Base-by-base conservation (phyloP, 2,888 invertebrate species). In the Liopterus haemorrhoidalis region DNA sequence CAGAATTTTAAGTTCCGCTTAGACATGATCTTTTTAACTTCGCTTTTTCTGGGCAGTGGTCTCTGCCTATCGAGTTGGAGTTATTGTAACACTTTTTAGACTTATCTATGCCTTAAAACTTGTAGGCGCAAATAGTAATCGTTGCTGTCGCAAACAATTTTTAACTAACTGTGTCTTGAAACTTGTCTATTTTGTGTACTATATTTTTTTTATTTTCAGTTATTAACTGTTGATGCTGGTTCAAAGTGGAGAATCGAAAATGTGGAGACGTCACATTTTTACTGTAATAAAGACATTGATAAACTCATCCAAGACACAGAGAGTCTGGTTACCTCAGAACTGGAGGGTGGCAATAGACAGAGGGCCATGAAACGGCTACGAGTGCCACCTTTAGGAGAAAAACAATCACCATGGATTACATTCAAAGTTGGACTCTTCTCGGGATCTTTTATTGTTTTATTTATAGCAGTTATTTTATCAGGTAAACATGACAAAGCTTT, bases 351-450 rank as follows among this genome's bases (percentile, higher is more conserved):
- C 4, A 85, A 91, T 63, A 70, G 90, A 36, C 83, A 84, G 59
- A 82, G 79, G 56, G 91, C 90, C 2, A 92, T 91, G 91, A 91
- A 91, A 65, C 71, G 88, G 27, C 69, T 92, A 15, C 67, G 89
- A 40, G 90, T 90, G 1, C 91, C 90, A 1, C 91, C 91, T 2
- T 67, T 92, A 18, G 88, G 87, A 9, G 90, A 90, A 66, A 81
- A 85, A 57, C 82, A 85, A 60, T 82, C 81, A 48, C 83, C 85
- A 1, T 85, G 85, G 81, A 86, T 84, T 2, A 87, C 86, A 1
- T 88, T 88, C 59, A 84, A 85, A 72, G 83, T 83, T 65, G 91
- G 91, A 1, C 72, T 91, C 3, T 90, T 86, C 64, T 80, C 85
- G 5, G 91, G 91, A 15, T 81, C 85, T 18, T 88, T 90, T 65